Base-by-base conservation (phyloP, 1,140 invertebrate species). In the Hyposmocoma kahamanoa region DNA sequence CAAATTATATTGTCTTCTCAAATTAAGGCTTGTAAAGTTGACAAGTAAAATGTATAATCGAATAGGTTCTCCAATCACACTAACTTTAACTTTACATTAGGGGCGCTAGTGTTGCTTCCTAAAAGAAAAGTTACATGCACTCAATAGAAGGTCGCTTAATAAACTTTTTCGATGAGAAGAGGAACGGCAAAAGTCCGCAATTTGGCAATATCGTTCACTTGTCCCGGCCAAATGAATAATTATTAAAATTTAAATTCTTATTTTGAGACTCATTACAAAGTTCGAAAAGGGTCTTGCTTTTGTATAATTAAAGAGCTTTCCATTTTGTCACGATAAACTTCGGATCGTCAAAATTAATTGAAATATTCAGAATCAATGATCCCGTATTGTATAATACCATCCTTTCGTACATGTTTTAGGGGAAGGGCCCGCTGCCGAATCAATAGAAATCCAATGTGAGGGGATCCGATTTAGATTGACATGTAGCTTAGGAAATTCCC, bases 171-270 rank as follows among this genome's bases (percentile, higher is more conserved):
- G 28, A 53, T 42, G 32, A 62, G 55, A 64, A 62, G 42, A 46
- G 59, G 59, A 57, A 59, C 66, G 57, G 39, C 51, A 53, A 53
- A 51, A 58, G 53, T 44, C 38, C 47, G 47, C 51, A 71, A 72
- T 69, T 75, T 70, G 32, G 60, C 62, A 72, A 72, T 70, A 70
- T 70, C 62, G 59, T 53, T 53, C 54, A 64, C 56, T 72, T 62
- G 66, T 65, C 52, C 52, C 49, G 49, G 53, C 36, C 60, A 62
- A 67, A 70, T 66, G 66, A 72, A 72, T 67, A 66, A 72, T 67
- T 62, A 67, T 72, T 64, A 55, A 67, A 68, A 67, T 65, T 71
- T 57, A 65, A 70, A 65, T 65, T 67, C 59, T 69, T 70, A 70
- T 67, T 69, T 72, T 65, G 57, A 59, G 55, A 57, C 56, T 60